A percentile compares a stretch with the other conserved stretches of the same genome.
These are phyloP conservation scores for Garrulus glandarius DNA, from an alignment of 2,797 vertebrate genomes.

Conservation along the genomic window DNA sequence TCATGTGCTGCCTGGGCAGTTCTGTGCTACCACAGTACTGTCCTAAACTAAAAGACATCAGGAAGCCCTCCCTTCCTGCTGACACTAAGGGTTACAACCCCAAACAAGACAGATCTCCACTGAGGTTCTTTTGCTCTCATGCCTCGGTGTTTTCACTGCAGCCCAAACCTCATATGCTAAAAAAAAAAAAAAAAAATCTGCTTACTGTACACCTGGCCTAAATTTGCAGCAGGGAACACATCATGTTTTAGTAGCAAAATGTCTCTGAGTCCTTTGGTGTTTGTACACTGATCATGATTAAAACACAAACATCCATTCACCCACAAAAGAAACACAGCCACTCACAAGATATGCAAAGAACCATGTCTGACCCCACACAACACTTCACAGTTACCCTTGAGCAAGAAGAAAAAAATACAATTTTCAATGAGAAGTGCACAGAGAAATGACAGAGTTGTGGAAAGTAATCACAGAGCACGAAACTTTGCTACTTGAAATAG, in stretches of 20 bases:
- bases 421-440: neutral
- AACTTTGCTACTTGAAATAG: neutral
- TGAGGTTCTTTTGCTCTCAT: neutral
- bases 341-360: neutral
- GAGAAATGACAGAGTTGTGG: neutral
- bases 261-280: neutral
- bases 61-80: neutral
- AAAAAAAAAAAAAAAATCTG: neutral
- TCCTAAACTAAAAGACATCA: neutral
- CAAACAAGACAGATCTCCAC: neutral
- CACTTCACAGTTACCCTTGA: neutral
- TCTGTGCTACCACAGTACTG: neutral
- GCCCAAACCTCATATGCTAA: accelerated
- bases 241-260: neutral
- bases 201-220: neutral
- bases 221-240: neutral
- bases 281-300: neutral
- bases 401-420: neutral
- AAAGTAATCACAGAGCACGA: neutral
- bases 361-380: neutral
- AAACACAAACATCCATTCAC: neutral
- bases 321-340: neutral
- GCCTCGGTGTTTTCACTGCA: neutral
- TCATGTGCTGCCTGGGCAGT: neutral
- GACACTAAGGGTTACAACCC: neutral